These are phyloP conservation scores for Malurus alboscapulatus DNA, from an alignment of 2,113 vertebrate species.

Conservation along the genomic window DNA sequence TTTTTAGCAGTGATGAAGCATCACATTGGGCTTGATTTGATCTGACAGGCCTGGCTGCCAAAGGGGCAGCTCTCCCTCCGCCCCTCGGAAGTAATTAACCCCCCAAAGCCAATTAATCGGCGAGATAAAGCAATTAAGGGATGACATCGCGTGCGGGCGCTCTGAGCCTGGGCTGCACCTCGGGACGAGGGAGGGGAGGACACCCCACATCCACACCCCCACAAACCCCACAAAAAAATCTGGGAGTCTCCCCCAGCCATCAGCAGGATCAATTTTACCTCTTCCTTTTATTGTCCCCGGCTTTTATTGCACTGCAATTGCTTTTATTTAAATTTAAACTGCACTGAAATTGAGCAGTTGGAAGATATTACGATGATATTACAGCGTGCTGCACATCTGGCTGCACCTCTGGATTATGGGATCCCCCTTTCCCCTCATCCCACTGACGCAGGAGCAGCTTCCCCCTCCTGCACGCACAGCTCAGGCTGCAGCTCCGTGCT, in stretches of 20 bases:
- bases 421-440: neutral
- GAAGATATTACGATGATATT: fast-evolving
- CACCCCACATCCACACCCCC: neutral
- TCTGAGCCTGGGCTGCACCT: neutral
- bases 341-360: neutral
- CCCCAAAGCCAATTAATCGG: neutral
- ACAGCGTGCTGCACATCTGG: neutral
- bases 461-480: neutral
- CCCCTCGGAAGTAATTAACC: neutral
- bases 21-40: fast-evolving
- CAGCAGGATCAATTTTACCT: neutral
- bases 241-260: neutral
- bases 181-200: neutral
- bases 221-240: neutral
- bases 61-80: neutral
- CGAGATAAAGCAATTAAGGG: neutral
- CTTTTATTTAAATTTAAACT: neutral
- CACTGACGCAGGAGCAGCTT: neutral
- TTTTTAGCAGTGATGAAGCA: neutral
- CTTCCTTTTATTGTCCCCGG: fast-evolving
- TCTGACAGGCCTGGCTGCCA: neutral
- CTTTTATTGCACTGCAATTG: neutral
- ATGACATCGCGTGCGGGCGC: neutral
- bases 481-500: neutral
- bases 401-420: neutral